Evolutionary conservation across 2,797 vertebrate genomes (phyloP), one percentile per base, ranked within the genome.

Genomic region (Melanotaenia pygmaea): DNA sequence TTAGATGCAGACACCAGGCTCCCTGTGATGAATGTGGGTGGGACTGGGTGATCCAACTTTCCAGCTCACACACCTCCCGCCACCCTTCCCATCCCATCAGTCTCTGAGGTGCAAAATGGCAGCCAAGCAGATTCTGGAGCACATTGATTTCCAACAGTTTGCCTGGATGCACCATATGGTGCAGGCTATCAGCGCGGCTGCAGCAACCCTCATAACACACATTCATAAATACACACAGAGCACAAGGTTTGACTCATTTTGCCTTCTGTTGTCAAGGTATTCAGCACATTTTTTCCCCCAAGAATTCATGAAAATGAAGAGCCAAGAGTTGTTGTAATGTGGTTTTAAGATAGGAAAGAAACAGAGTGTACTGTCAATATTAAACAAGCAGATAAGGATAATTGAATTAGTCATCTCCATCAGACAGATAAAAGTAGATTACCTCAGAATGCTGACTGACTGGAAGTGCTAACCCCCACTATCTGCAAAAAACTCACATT

Each of bases 1-100:
- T 95, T 93, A 94, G 87, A 91, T 74, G 85, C 82, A 88, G 93
- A 90, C 85, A 83, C 64, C n/a, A 18, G 79, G 70, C 86, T 71
- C 66, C 61, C 73, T 72, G 35, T 93, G 92, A 94, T 93, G 88
- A 79, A 91, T 93, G 87, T 59, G 79, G 72, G 85, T 64, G 80
- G 74, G 76, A 76, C 28, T 5, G 57, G 51, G 65, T 32, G 64
- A 72, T 67, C 50, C 38, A 28, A 74, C 64, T 71, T 80, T 83
- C 70, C 69, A 74, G 8, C 74, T 64, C 62, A 5, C 24, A 35
- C 67, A 26, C 7, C 18, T 9, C 56, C 60, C 59, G 22, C 58
- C 26, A 5, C 28, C 70, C n/a, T 76, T 71, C 47, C 76, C 74
- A 67, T n/a, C 67, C 74, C 74, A 81, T 74, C 84, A 72, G 77